Evolutionary conservation across 2,113 vertebrate species (phyloP), one percentile per base, ranked within the genome.

Genomic region (Vulpes lagopus): DNA sequence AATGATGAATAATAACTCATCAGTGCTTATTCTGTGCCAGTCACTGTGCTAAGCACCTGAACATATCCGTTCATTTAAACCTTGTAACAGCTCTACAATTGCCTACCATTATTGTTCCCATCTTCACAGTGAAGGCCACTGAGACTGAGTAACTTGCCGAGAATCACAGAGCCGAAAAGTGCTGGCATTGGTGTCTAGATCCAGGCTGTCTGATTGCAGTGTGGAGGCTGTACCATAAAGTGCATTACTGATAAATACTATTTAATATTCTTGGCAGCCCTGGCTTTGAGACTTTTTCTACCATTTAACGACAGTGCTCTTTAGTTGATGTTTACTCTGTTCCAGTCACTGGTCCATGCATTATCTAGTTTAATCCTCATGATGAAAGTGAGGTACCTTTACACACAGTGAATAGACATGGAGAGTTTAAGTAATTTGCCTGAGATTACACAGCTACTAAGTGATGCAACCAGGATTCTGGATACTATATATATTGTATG

Each of bases 31-130:
- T 43, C 0, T 16, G 23, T 60, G 23, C 23, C 81, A 62, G 65
- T 32, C 22, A 38, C 51, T 15, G 12, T 22, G 69, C 79, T 97
- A 16, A 43, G 62, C 3, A 7, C 27, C 25, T 49, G 0, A 20
- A 0, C 10, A 0, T 7, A 32, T 35, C 19, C 2, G 10, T 16
- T 69, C 32, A 59, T 59, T 64, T 19, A 49, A 25, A 22, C 83
- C 20, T 85, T 35, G 1, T 17, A 53, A 6, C 2, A 19, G 17
- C 73, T 16, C 38, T 16, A 0, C 0, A 7, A 22, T 14, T 16
- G 30, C 23, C 17, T 19, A 4, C 11, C 11, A 0, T 22, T 3
- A 4, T 20, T 4, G 6, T 79, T 23, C 14, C 32, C 43, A 12
- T 22, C 65, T 89, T 79, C 49, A 62, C 55, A 85, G 88, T 0